A percentile compares a stretch with the other conserved stretches of the same genome.
Conservation (phyloP, 2,797 vertebrate genomes). For the Cryptoblepharus egeriae region DNA sequence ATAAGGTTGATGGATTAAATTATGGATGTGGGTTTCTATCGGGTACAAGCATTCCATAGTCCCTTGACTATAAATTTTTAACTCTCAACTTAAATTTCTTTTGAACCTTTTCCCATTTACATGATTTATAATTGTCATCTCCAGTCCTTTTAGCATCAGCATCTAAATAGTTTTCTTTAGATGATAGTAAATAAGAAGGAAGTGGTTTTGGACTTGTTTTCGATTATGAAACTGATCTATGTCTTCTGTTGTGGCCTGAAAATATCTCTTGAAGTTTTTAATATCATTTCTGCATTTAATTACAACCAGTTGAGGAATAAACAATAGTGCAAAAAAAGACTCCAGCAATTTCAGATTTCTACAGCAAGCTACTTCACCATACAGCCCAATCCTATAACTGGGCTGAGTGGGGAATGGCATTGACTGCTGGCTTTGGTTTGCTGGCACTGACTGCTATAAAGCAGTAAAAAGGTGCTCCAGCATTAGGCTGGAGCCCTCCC, state of each 20-base stretch:
- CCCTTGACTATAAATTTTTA: conserved; percentile 77
- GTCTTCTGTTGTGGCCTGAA: conserved; percentile 82
- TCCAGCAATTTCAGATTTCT: conserved; percentile 55
- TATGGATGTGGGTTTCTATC: conserved; percentile 68
- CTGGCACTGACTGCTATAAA: too few relatives aligned
- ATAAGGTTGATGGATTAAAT: conserved; percentile 28
- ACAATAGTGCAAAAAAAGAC: conserved; percentile 3
- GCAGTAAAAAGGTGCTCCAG: too few relatives aligned
- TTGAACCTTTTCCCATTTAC: conserved; percentile 67
- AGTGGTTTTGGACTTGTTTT: conserved; percentile 84
- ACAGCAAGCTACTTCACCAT: conserved; percentile 50
- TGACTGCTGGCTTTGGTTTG: too few relatives aligned
- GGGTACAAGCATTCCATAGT: conserved; percentile 61
- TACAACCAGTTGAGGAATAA: conserved; percentile 68
- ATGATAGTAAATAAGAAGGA: conserved; percentile 83
- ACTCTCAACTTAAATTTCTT: conserved; percentile 68
- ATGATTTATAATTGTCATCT: conserved; percentile 74
- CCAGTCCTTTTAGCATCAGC: conserved; percentile 70
- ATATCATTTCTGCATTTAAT: conserved; percentile 84
- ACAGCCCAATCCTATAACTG: too few relatives aligned
- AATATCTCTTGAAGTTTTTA: conserved; percentile 80
- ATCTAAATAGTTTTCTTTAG: conserved; percentile 78
- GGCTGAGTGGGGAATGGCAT: too few relatives aligned
- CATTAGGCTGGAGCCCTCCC: too few relatives aligned
- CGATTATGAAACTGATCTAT: conserved; percentile 80